Percentiles rank a stretch among this genome's conserved stretches.
Evolutionary conservation across 2,797 vertebrate species (phyloP).

Genomic region (Mus minutoides): DNA sequence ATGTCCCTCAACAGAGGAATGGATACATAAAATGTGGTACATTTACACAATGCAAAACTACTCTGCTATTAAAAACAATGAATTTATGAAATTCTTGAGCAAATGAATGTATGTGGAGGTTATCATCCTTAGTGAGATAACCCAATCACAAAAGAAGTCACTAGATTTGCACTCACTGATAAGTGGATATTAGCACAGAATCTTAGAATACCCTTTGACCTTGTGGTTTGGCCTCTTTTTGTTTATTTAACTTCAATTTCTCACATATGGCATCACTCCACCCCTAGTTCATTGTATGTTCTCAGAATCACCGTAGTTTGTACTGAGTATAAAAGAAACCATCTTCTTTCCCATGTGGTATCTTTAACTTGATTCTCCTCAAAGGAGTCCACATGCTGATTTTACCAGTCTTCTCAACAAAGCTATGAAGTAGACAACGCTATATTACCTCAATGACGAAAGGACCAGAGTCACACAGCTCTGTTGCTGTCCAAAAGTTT

Average conservation of each 20-base stretch:
- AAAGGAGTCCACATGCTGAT: not conserved
- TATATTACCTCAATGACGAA: not conserved
- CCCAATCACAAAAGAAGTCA: too few species aligned
- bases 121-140: too few species aligned
- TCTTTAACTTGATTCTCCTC: not conserved
- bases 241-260: not conserved
- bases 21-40: too few species aligned
- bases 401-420: not conserved
- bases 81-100: too few species aligned
- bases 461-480: not conserved
- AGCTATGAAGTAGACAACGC: not conserved
- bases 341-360: not conserved
- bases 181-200: too few species aligned
- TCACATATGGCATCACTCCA: not conserved
- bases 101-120: too few species aligned
- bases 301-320: not conserved
- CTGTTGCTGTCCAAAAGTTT: not conserved
- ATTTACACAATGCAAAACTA: too few species aligned
- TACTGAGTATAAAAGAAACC: not conserved
- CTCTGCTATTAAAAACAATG: too few species aligned
- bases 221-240: not conserved
- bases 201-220: too few species aligned
- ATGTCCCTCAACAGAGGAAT: too few species aligned
- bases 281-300: not conserved
- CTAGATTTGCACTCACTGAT: too few species aligned